Base-by-base conservation (phyloP, 2,797 vertebrate genomes). In the Eleutherodactylus coqui region DNA sequence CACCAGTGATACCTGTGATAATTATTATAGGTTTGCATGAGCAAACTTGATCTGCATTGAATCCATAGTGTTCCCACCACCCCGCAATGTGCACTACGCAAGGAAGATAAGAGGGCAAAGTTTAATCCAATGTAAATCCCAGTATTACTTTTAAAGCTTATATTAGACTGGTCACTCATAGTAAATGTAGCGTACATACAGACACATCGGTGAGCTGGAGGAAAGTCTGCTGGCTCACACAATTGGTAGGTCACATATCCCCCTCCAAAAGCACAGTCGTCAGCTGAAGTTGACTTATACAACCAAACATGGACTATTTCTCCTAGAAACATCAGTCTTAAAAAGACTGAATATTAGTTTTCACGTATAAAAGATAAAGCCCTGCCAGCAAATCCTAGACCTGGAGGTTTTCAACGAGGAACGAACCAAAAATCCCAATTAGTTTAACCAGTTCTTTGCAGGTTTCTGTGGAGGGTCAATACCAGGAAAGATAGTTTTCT, bases 61-160 rank as follows among this genome's bases (percentile, higher is more conserved):
- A 49, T 77, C 29, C 24, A 27, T 43, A 62, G 41, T n/a, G n/a
- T n/a, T n/a, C n/a, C n/a, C n/a, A n/a, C n/a, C 55, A 13, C 8
- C 53, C 34, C 21, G 27, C 51, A 38, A 58, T 79, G 55, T 60
- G 24, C 38, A 62, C 51, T 41, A 41, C 8, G 4, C 55, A 43
- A 21, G 1, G 0, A 43, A 60, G 55, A 79, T 60, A 78, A 58
- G 51, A 79, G 77, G 45, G 55, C 55, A 60, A 79, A 60, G n/a
- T 79, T 43, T 43, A 60, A 43, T 62, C 53, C 41, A 62, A 27
- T 41, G 53, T 60, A 34, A 78, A 38, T 32, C 32, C n/a, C 29
- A 55, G 29, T 14, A 6, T n/a, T 49, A 27, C 43, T 45, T n/a
- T 41, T 43, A 70, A 41, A 24, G 70, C 13, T 75, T 47, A 14